Percentiles rank a stretch among this genome's conserved stretches.
phyloP scores from a whole-genome alignment of 2,888 invertebrate species.

The Caenorhabditis sp. region DNA sequence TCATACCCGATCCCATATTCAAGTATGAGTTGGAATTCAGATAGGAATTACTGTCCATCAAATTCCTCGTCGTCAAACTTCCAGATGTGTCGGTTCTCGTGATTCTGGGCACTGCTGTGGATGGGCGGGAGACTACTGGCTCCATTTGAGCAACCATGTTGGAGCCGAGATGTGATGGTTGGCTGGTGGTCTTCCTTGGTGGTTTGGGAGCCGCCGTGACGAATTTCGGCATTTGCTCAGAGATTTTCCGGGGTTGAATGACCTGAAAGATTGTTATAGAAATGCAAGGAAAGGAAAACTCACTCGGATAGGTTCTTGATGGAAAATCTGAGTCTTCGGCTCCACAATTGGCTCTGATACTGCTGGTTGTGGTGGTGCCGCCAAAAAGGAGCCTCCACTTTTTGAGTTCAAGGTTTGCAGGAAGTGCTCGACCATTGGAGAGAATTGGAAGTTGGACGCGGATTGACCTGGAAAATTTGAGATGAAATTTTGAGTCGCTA shows the following conservation, averaged over 20 bases:
- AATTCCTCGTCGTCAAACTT: not conserved
- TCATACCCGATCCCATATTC: too few relatives aligned
- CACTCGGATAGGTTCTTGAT: too few relatives aligned
- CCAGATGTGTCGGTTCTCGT: constrained; percentile 20
- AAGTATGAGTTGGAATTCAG: not conserved
- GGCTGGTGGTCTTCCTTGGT: constrained; percentile 41
- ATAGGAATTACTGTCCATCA: not conserved
- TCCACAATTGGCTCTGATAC: too few relatives aligned
- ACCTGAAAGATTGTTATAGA: too few relatives aligned
- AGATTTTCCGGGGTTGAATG: constrained; percentile 9
- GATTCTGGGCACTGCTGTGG: constrained; percentile 35
- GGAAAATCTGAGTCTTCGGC: too few relatives aligned
- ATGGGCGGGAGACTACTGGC: constrained; percentile 18
- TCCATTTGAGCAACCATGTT: not conserved
- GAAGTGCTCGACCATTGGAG: constrained; percentile 83
- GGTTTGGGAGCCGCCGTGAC: not conserved
- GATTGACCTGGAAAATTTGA: constrained; percentile 69
- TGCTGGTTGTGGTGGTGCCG: too few relatives aligned
- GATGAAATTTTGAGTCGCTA: too few relatives aligned
- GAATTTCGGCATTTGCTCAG: constrained; percentile 9
- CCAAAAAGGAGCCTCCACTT: constrained; percentile 30
- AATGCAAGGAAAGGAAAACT: too few relatives aligned
- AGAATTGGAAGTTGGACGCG: constrained; percentile 82
- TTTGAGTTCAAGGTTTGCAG: constrained; percentile 68
- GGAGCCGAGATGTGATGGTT: constrained; percentile 47